A percentile compares a stretch with the other conserved stretches of the same genome.
Evolutionary conservation across 2,888 invertebrate species (phyloP).

Genomic region (Panorpa germanica): DNA sequence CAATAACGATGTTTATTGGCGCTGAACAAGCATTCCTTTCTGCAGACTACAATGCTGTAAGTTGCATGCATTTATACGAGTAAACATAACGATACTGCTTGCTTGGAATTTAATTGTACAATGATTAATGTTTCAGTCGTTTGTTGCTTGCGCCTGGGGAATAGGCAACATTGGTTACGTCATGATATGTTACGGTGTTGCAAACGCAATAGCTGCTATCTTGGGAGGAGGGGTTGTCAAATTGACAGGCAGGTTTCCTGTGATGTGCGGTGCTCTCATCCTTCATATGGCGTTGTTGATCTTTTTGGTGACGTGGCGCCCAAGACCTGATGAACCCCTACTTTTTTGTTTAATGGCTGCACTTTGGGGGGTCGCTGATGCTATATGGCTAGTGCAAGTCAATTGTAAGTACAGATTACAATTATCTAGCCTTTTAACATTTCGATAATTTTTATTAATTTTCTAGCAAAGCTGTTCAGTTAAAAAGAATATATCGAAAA

Average conservation of each 20-base stretch:
- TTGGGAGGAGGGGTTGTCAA: conserved; percentile 62
- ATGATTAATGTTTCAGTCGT: conserved; percentile 36
- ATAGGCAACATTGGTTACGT: conserved; percentile 84
- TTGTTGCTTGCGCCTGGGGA: conserved; percentile 72
- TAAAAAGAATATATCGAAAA: too few relatives aligned
- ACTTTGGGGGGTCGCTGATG: conserved; percentile 78
- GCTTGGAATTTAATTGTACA: not conserved
- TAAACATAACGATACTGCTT: too few relatives aligned
- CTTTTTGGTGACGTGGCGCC: conserved; percentile 51
- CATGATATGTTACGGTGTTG: conserved; percentile 83
- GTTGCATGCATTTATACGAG: too few relatives aligned
- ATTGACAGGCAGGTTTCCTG: conserved; percentile 56
- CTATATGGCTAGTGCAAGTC: conserved; percentile 81
- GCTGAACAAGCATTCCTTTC: conserved; percentile 85
- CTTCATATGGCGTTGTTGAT: conserved; percentile 51
- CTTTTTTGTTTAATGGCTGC: conserved; percentile 65
- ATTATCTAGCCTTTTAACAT: not conserved
- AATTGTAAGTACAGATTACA: conserved; percentile 48
- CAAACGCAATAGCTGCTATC: conserved; percentile 73
- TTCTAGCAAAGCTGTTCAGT: too few relatives aligned
- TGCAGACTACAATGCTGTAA: conserved; percentile 63
- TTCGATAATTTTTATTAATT: not conserved
- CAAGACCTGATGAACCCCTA: conserved; percentile 41
- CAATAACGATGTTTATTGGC: conserved; percentile 85
- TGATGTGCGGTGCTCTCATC: conserved; percentile 54